Conservation (phyloP, 1,140 invertebrate genomes). For the Sipha flava region DNA sequence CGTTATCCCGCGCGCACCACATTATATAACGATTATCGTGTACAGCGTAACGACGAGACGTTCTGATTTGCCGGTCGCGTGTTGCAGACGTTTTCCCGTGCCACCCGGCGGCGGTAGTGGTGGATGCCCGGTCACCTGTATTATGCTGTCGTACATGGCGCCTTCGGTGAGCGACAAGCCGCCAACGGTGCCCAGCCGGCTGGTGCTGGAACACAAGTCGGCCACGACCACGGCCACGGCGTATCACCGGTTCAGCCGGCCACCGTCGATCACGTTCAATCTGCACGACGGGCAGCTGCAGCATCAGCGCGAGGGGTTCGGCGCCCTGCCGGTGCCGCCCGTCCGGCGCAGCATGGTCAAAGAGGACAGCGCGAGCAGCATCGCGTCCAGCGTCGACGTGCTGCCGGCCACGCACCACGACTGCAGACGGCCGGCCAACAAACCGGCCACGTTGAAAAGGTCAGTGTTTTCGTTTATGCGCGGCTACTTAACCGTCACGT, state of each 20-base stretch:
- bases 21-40: too few relatives aligned
- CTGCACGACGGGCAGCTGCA: not conserved
- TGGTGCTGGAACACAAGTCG: constrained; percentile 14
- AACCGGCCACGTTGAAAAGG: constrained; percentile 18
- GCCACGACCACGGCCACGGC: not conserved
- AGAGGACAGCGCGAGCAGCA: constrained; percentile 19
- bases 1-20: too few relatives aligned
- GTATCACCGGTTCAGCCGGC: constrained; percentile 45
- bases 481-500: too few relatives aligned
- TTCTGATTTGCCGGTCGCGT: too few relatives aligned
- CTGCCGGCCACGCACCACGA: constrained; percentile 21
- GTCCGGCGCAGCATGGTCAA: constrained; percentile 11
- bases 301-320: constrained; percentile 22
- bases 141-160: constrained; percentile 58
- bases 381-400: constrained; percentile 21
- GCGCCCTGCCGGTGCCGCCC: constrained; percentile 30
- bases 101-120: not conserved
- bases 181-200: constrained; percentile 48
- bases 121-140: constrained; percentile 9
- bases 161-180: constrained; percentile 56
- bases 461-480: not conserved
- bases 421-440: constrained; percentile 33
- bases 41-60: too few relatives aligned
- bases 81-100: not conserved
- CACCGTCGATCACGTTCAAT: constrained; percentile 31